Base-by-base conservation (phyloP, 2,797 vertebrate genomes). In the Psittacula derbiana region DNA sequence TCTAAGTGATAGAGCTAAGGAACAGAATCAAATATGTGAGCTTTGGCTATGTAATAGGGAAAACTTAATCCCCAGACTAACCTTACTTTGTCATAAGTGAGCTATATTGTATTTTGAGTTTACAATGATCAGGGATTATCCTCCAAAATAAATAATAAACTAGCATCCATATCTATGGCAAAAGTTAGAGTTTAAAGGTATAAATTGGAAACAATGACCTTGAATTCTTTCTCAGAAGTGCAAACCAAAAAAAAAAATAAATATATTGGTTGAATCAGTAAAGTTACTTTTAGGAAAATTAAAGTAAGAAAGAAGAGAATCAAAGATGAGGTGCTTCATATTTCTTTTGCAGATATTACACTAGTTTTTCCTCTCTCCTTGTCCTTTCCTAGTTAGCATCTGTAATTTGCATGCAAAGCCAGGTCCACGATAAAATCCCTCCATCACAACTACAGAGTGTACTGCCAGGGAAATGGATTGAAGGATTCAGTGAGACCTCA, bases 71-170 rank as follows among this genome's bases (percentile, higher is more conserved):
- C 49, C 33, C 33, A 81, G 58, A 90, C 57, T 55, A 90, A 65
- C 62, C 53, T 72, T 30, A 53, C n/a, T 86, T 66, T 78, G 33
- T 91, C 40, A 8, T 49, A 86, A 91, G 76, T 60, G 58, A 90
- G 43, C 8, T 66, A 28, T 36, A 70, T 30, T 46, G 23, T 73
- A 72, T 58, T 88, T 93, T 92, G 46, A 88, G 61, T 91, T 90
- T 84, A 43, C 70, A 84, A 18, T n/a, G 31, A 86, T 86, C n/a
- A 79, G 18, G 67, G 86, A 86, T 94, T 91, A 94, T 94, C 53
- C 31, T 72, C 36, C 58, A 75, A 89, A 92, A 86, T 91, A 95
- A 92, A 84, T 64, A 92, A 84, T 75, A 86, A 90, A 75, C 50
- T 52, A 52, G 7, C 15, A 52, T 38, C 20, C 36, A 8, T 62